Evolutionary conservation across 2,888 invertebrate genomes (phyloP), one percentile per base, ranked within the genome.

Genomic region (Myopa tessellatipennis): DNA sequence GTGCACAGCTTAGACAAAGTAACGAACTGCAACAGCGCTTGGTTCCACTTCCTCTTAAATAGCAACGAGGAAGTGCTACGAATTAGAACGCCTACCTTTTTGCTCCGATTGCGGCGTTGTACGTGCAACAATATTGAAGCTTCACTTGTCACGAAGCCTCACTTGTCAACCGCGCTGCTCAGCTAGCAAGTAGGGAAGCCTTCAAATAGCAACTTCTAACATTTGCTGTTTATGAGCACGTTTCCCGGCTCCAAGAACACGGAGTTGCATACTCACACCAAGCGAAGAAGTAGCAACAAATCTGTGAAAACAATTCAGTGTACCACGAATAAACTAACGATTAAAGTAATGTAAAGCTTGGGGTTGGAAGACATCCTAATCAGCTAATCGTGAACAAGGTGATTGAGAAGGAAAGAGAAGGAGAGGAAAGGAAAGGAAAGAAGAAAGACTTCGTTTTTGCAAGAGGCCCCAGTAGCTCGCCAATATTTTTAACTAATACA

Each of bases 381-480:
- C 5, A 55, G 55, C 55, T 55, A n/a, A 1, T 26, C 2, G 26
- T 26, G 26, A 26, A 61, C 61, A 61, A 14, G n/a, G n/a, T n/a
- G 58, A 58, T 1, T 1, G 79, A 77, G 81, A 81, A 81, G 82
- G 78, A 80, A 84, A 83, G 85, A 86, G n/a, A n/a, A n/a, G n/a
- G n/a, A n/a, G n/a, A n/a, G n/a, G n/a, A n/a, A n/a, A n/a, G n/a
- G n/a, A n/a, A n/a, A n/a, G n/a, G n/a, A n/a, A n/a, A n/a, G n/a
- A n/a, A n/a, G 83, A 85, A 86, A 86, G 85, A 89, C 89, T 90
- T 90, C 90, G 90, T 90, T 90, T 90, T 90, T 90, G 90, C 90
- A 90, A 90, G 90, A 90, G 89, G 90, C 90, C 90, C 90, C 90
- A 89, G 89, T 90, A 90, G 90, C 90, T 90, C 90, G 90, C 90